Evolutionary conservation across 35 echinoderm and acorn worm species (phyloP), one percentile per base, ranked within the genome.

Genomic region (Amphiura filiformis): DNA sequence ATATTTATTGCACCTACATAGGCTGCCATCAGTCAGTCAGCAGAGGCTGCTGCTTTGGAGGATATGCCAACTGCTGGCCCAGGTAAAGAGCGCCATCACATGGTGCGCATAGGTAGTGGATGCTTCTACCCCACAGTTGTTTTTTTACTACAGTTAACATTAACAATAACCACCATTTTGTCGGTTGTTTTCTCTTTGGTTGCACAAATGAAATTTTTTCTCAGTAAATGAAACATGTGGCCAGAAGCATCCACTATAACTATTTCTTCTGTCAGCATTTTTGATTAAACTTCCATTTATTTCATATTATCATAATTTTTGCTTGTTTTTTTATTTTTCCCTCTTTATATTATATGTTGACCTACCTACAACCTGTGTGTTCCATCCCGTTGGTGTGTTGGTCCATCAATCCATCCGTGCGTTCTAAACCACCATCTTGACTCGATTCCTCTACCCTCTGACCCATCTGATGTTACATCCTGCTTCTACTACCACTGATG

Each of bases 291-390:
- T 70, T 30, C 28, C 9, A 15, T 70, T 70, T 70, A 4, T 18
- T 11, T 52, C 44, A 52, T 70, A 26, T 70, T 70, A 37, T 65
- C 2, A 13, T 61, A 14, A 56, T 35, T 56, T 22, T 0, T 83
- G 31, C 31, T 65, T 65, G 41, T 18, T 84, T 84, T 1, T 84
- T 84, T 84, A 37, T 65, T 2, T 84, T 84, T 65, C 0, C 61
- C 82, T 47, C 42, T 65, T n/a, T 84, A 39, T 49, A 23, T 34
- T 81, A 38, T 56, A 18, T 70, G 15, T 18, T 26, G 28, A 70
- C 61, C 61, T 70, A 30, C 61, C 61, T 70, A n/a, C 26, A 17
- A 9, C 17, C 41, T 47, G 41, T 47, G n/a, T n/a, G n/a, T n/a
- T n/a, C n/a, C n/a, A n/a, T n/a, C n/a, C n/a, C n/a, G n/a, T n/a